These are phyloP conservation scores for Candoia aspera DNA, from an alignment of 2,113 vertebrate species.

Conservation along the genomic window DNA sequence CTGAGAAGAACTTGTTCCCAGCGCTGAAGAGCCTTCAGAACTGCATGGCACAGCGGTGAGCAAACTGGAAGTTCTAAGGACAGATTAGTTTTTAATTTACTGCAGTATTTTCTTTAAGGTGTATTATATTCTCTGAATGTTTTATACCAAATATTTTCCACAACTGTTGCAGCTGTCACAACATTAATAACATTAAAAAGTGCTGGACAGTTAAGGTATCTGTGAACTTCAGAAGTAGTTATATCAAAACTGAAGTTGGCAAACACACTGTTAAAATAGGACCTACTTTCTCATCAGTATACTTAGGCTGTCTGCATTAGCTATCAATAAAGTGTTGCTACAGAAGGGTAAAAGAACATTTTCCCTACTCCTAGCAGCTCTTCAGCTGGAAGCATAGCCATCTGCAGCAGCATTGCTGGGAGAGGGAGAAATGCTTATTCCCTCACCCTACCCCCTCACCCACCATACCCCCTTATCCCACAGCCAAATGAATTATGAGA, in stretches of 20 bases:
- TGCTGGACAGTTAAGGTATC: neutral
- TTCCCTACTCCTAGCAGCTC: neutral
- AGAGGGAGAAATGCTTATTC: neutral
- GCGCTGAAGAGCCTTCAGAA: constrained; percentile 91
- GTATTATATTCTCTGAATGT: neutral
- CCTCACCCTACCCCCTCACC: neutral
- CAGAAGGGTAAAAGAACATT: neutral
- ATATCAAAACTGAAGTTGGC: neutral
- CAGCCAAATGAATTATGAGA: neutral
- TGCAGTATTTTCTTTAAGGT: neutral
- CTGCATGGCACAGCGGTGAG: constrained; percentile 91
- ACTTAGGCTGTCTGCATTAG: neutral
- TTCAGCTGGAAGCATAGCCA: neutral
- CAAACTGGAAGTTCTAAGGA: constrained; percentile 90
- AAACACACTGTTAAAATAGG: neutral
- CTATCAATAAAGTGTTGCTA: neutral
- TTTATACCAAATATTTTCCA: neutral
- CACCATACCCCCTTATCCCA: neutral
- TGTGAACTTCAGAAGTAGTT: neutral
- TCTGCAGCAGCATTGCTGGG: neutral
- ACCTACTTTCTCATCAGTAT: neutral
- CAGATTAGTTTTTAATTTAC: neutral
- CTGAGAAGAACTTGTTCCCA: constrained; percentile 96
- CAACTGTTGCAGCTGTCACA: neutral
- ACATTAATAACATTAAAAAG: neutral